Conservation (phyloP, 2,113 vertebrate species). For the Pungitius pungitius region DNA sequence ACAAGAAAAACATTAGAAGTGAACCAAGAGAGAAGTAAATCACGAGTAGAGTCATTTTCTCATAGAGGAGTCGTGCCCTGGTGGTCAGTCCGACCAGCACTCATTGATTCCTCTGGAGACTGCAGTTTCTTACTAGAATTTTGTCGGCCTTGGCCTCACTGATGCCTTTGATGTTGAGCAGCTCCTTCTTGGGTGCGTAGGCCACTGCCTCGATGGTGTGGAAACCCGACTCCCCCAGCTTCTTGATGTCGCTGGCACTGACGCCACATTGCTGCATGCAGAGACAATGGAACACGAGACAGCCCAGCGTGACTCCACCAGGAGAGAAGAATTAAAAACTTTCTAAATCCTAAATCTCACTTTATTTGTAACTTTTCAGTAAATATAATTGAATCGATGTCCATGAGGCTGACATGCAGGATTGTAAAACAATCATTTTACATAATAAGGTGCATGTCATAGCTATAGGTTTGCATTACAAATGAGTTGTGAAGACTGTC, state of each 20-base stretch:
- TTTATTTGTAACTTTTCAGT: not conserved
- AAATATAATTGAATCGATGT: too few relatives aligned
- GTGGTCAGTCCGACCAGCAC: too few relatives aligned
- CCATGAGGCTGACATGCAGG: not conserved
- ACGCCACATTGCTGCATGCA: slow-evolving; percentile 90
- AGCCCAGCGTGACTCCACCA: not conserved
- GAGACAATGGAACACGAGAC: not conserved
- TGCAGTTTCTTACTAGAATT: slow-evolving; percentile 85
- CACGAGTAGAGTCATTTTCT: too few relatives aligned
- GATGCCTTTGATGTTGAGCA: slow-evolving; percentile 97
- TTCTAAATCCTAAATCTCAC: too few relatives aligned
- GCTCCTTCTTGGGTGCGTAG: slow-evolving; percentile 96
- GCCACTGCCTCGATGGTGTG: slow-evolving; percentile 97
- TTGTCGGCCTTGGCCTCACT: slow-evolving; percentile 98
- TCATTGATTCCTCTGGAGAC: not conserved
- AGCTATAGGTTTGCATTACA: not conserved
- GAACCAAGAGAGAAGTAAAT: too few relatives aligned
- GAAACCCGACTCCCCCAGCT: slow-evolving; percentile 95
- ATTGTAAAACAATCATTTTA: not conserved
- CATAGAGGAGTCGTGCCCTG: too few relatives aligned
- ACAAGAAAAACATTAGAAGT: not conserved
- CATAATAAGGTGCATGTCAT: not conserved
- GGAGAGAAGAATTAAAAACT: not conserved
- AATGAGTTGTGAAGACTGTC: not conserved
- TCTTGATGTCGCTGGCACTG: slow-evolving; percentile 93